A percentile compares a stretch with the other conserved stretches of the same genome.
These are phyloP conservation scores for Gopherus flavomarginatus DNA, from an alignment of 2,113 vertebrate genomes.

Conservation along the genomic window DNA sequence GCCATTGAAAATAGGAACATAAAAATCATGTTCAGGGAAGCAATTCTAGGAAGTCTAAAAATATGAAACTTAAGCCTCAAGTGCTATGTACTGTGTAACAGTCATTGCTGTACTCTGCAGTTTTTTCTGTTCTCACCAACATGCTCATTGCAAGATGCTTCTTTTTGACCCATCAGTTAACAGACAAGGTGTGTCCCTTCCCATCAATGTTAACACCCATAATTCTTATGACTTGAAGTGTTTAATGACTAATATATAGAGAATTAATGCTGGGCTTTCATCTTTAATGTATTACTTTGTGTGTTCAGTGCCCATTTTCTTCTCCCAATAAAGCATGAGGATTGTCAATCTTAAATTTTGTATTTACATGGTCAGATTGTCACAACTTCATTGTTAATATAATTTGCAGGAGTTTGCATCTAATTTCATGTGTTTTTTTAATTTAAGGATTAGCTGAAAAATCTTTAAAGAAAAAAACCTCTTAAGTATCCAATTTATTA, in stretches of 20 bases:
- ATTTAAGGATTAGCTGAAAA: not conserved
- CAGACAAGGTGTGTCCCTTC: conserved; percentile 23
- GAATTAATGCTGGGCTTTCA: not conserved
- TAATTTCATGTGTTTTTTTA: not conserved
- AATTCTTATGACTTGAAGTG: not conserved
- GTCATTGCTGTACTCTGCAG: not conserved
- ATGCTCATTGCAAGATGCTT: conserved; percentile 2
- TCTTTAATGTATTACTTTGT: not conserved
- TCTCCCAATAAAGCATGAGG: not conserved
- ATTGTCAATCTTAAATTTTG: not conserved
- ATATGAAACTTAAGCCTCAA: not conserved
- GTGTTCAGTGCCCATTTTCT: not conserved
- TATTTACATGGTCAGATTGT: not conserved
- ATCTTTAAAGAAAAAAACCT: not conserved
- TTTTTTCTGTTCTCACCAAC: conserved; percentile 12
- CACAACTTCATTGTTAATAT: conserved; percentile 5
- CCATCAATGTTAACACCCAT: not conserved
- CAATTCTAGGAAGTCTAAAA: not conserved
- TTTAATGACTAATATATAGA: conserved; percentile 16
- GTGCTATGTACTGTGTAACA: conserved; percentile 27
- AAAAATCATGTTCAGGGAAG: not conserved
- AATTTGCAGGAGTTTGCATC: not conserved
- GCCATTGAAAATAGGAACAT: not conserved
- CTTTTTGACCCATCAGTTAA: conserved; percentile 11
- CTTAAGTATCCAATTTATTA: not conserved